A percentile compares a stretch with the other conserved stretches of the same genome.
These are phyloP conservation scores for Lepidurus apus DNA, from an alignment of 1,140 invertebrate species.

Conservation along the genomic window DNA sequence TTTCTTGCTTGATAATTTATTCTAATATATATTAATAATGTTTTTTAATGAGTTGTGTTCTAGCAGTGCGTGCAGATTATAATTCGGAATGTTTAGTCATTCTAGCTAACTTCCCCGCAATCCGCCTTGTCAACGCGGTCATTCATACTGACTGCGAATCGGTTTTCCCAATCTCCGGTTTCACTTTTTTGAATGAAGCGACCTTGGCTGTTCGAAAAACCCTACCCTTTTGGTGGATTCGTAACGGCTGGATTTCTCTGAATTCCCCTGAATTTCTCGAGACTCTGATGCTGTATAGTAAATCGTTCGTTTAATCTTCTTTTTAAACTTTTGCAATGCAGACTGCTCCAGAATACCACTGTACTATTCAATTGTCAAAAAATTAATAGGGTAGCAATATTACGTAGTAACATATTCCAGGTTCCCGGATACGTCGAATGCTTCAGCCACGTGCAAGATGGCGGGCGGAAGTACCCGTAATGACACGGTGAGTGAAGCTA, in stretches of 20 bases:
- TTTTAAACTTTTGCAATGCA: conserved; percentile 46
- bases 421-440: conserved; percentile 69
- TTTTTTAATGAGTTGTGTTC: no score
- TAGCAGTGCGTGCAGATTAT: neutral
- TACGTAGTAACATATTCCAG: conserved; percentile 80
- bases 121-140: conserved; percentile 37
- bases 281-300: neutral
- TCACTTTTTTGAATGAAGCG: conserved; percentile 36
- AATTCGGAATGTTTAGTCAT: conserved; percentile 10
- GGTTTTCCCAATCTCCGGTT: conserved; percentile 38
- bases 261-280: conserved; percentile 23
- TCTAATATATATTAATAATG: no score
- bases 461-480: conserved; percentile 44
- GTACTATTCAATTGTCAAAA: conserved; percentile 65
- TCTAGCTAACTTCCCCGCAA: conserved; percentile 31
- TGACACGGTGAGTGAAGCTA: conserved; percentile 47
- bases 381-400: conserved; percentile 69
- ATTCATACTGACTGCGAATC: conserved; percentile 38
- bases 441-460: conserved; percentile 31
- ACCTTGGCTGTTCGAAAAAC: neutral
- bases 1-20: no score
- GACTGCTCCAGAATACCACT: conserved; percentile 65
- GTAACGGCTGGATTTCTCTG: conserved; percentile 8
- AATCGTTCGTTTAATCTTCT: conserved; percentile 25
- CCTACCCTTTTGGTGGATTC: neutral